Evolutionary conservation across 2,113 vertebrate species (phyloP).

Genomic region (Benitochromis conjunctus): DNA sequence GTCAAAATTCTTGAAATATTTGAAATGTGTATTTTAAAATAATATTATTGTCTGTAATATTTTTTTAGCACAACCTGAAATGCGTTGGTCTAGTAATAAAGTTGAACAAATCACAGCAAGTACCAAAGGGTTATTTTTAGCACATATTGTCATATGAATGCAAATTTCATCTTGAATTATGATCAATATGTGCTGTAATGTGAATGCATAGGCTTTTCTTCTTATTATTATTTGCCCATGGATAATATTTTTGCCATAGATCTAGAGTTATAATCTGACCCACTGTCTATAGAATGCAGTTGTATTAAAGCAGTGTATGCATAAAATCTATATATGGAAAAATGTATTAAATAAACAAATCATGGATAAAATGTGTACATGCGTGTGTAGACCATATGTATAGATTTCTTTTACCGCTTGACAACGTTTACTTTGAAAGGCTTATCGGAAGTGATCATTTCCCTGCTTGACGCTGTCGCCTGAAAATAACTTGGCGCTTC

Average conservation of each 20-base stretch:
- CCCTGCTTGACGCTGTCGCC: neutral
- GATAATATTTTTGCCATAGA: neutral
- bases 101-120: neutral
- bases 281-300: neutral
- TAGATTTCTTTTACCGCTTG: neutral
- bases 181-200: neutral
- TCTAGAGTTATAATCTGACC: neutral
- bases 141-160: neutral
- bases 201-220: neutral
- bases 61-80: neutral
- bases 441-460: neutral
- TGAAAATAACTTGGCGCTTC: constrained; percentile 13
- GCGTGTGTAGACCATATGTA: neutral
- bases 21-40: neutral
- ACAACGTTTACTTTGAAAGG: constrained; percentile 10
- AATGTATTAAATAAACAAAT: neutral
- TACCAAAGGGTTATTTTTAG: neutral
- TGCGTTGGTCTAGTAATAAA: neutral
- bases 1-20: neutral
- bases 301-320: neutral
- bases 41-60: neutral
- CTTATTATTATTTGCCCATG: neutral
- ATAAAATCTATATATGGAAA: neutral
- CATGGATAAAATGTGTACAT: neutral
- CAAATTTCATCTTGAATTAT: neutral